Evolutionary conservation across 2,113 vertebrate genomes (phyloP).

Genomic region (Cryptomyrus ogoouensis): DNA sequence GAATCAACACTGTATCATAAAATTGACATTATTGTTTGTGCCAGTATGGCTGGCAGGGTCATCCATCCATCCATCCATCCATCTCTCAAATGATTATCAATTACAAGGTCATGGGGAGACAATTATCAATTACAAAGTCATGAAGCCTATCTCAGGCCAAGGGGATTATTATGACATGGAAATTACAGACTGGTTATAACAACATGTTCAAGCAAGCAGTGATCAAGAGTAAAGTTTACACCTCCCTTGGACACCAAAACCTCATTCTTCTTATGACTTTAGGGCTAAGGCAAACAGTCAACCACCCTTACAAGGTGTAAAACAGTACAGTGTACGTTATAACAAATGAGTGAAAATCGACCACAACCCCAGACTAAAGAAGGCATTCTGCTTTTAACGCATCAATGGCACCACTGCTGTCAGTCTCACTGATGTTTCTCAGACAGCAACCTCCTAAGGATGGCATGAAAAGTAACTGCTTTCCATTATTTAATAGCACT

Average conservation of each 20-base stretch:
- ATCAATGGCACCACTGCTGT: background rate
- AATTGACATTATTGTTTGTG: background rate
- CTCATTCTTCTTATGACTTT: background rate
- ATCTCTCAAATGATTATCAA: background rate
- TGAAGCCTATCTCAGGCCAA: background rate
- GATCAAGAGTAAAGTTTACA: background rate
- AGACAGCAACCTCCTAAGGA: conserved; percentile 18
- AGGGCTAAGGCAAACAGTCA: background rate
- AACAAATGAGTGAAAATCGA: background rate
- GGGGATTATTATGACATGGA: background rate
- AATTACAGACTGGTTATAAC: background rate
- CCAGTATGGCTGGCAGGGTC: background rate
- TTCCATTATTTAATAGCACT: background rate
- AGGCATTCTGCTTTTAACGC: background rate
- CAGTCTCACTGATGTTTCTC: background rate
- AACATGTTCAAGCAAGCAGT: background rate
- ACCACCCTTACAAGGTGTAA: background rate
- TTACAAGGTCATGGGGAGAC: background rate
- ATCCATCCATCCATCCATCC: background rate
- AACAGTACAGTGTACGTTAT: background rate
- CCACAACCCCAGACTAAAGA: background rate
- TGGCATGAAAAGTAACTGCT: background rate
- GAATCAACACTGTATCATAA: background rate
- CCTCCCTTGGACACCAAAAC: background rate
- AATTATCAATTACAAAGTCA: background rate